Conservation (phyloP, 64 coral and sea anemone genomes). For the Stylophora pistillata region DNA sequence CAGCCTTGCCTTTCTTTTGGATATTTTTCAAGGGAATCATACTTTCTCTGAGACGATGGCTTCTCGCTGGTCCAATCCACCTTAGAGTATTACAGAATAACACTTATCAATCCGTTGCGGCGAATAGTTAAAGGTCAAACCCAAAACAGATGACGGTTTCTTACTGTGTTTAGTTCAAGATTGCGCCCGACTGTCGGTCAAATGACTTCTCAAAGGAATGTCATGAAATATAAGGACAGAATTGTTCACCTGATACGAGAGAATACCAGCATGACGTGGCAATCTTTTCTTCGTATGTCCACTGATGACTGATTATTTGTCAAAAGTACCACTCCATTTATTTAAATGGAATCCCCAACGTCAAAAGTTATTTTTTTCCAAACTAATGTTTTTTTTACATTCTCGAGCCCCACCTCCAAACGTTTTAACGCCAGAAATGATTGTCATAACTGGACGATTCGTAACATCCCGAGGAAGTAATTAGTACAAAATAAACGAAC, state of each 20-base stretch:
- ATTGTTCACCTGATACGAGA: not conserved
- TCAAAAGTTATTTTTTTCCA: not conserved
- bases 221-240: not conserved
- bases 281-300: constrained; percentile 23
- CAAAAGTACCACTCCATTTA: not conserved
- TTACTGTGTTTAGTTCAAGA: not conserved
- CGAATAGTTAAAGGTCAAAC: no score
- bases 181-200: not conserved
- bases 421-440: not conserved
- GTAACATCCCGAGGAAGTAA: constrained; percentile 6
- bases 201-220: not conserved
- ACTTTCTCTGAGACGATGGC: not conserved
- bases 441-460: not conserved
- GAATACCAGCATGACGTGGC: not conserved
- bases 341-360: not conserved
- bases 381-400: not conserved
- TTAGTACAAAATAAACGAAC: not conserved
- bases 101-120: no score
- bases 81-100: no score
- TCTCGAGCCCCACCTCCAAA: not conserved
- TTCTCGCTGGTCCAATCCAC: not conserved
- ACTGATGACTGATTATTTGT: not conserved
- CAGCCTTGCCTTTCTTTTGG: constrained; percentile 20
- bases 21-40: constrained; percentile 30
- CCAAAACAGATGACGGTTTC: not conserved